Base-by-base conservation (phyloP, 1,140 invertebrate genomes). In the Diachasmimorpha longicaudata region DNA sequence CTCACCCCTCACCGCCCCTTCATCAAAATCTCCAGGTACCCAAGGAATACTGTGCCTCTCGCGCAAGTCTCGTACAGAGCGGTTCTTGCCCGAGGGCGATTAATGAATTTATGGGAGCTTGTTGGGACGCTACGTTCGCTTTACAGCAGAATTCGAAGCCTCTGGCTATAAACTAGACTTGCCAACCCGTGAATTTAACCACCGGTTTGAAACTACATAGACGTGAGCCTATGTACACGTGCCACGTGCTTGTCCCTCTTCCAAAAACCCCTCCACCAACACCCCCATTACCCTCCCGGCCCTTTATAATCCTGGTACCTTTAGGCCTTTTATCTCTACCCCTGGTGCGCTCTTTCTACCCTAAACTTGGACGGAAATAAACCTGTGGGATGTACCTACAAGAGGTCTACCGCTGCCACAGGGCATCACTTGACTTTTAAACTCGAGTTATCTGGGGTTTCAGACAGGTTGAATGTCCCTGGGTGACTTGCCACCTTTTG, bases 21-120 rank as follows among this genome's bases (percentile, higher is more conserved):
- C 31, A n/a, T 37, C 44, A 52, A 52, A 52, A 52, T 9, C 48
- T 52, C 14, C 16, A 52, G 48, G 48, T 52, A 52, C 6, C 48
- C 48, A 4, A 42, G 39, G 9, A 42, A 42, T 42, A 42, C 31
- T 31, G 39, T 42, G 11, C 39, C 39, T 11, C 9, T 42, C 72
- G 55, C 77, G 42, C 52, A 74, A 76, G 31, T 63, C 78, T 76
- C 74, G 74, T 78, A 42, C 11, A 52, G 72, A 76, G 71, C 67
- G 70, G 69, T 73, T 44, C 16, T 71, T 76, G 80, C 77, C 74
- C 80, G 77, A 78, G 78, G 81, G 82, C 82, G 82, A 85, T 85
- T 84, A 85, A 85, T 85, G 83, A 85, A 85, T 85, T 85, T 85
- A 85, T 84, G 82, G 81, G 70, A 79, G 79, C 78, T 82, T 79